phyloP scores from a whole-genome alignment of 2,888 invertebrate genomes.

The Acanthosepion pharaonis region DNA sequence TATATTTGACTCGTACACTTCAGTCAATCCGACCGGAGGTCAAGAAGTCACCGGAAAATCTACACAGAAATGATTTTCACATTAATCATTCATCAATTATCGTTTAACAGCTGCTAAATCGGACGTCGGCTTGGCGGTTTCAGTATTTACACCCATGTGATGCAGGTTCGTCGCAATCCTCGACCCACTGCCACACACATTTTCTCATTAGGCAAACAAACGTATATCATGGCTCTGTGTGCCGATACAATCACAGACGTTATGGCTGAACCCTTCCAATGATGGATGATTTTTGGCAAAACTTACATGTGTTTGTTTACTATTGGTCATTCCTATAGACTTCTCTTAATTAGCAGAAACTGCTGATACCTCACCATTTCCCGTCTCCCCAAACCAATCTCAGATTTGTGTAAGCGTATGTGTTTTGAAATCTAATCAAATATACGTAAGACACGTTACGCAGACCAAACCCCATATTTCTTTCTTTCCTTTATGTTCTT shows the following conservation, averaged over 20 bases:
- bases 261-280: neutral
- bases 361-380: too few relatives aligned
- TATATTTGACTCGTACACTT: neutral
- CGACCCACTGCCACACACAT: neutral
- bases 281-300: constrained; percentile 25
- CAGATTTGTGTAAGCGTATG: neutral
- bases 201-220: neutral
- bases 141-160: neutral
- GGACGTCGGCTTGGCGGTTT: neutral
- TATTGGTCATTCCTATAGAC: neutral
- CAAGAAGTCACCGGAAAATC: neutral
- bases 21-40: neutral
- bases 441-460: neutral
- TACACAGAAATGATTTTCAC: neutral
- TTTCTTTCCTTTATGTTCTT: too few relatives aligned
- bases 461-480: neutral
- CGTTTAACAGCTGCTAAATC: constrained; percentile 17
- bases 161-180: neutral
- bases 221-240: neutral
- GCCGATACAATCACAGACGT: neutral
- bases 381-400: neutral
- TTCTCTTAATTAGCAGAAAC: neutral
- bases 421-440: neutral
- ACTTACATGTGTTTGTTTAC: neutral
- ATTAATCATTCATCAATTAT: constrained; percentile 33